Conservation (phyloP, 1,140 invertebrate species). For the Amyelois transitella region DNA sequence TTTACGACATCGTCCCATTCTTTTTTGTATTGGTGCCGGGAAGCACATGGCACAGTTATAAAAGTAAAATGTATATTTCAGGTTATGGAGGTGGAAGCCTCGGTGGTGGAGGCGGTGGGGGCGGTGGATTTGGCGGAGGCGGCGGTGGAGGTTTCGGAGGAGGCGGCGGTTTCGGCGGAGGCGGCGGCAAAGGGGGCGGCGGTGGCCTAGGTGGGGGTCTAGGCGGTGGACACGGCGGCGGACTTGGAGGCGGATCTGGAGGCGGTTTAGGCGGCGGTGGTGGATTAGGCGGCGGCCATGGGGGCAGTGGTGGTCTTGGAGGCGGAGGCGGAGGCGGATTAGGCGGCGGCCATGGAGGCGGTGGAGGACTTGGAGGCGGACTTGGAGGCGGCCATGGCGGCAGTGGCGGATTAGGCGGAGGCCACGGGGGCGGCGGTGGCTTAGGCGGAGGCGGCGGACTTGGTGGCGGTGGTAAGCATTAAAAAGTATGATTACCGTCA, state of each 20-base stretch:
- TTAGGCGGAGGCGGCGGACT: constrained; percentile 9
- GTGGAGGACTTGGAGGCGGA: not conserved
- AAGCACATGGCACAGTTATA: too few species aligned
- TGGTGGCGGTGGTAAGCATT: constrained; percentile 7
- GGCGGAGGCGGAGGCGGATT: constrained; percentile 12
- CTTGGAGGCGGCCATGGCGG: constrained; percentile 7
- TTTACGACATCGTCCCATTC: too few species aligned
- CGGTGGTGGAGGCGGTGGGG: constrained; percentile 10
- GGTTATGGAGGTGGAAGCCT: constrained; percentile 26
- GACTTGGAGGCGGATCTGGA: constrained; percentile 4
- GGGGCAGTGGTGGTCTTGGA: constrained; percentile 13
- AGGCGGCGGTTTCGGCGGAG: constrained; percentile 7
- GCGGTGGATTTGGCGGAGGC: constrained; percentile 8
- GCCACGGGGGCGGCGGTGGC: constrained; percentile 16
- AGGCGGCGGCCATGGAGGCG: constrained; percentile 1
- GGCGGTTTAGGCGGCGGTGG: constrained; percentile 6
- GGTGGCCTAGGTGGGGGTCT: constrained; percentile 20
- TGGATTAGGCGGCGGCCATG: constrained; percentile 7
- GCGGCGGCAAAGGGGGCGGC: constrained; percentile 13
- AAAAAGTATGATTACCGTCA: too few species aligned
- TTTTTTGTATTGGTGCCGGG: too few species aligned
- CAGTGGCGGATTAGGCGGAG: constrained; percentile 18
- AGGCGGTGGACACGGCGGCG: constrained; percentile 7
- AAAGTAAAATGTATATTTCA: not conserved
- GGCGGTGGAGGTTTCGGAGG: constrained; percentile 7